phyloP scores from a whole-genome alignment of 1,140 invertebrate genomes.

The Cotesia chilonis region DNA sequence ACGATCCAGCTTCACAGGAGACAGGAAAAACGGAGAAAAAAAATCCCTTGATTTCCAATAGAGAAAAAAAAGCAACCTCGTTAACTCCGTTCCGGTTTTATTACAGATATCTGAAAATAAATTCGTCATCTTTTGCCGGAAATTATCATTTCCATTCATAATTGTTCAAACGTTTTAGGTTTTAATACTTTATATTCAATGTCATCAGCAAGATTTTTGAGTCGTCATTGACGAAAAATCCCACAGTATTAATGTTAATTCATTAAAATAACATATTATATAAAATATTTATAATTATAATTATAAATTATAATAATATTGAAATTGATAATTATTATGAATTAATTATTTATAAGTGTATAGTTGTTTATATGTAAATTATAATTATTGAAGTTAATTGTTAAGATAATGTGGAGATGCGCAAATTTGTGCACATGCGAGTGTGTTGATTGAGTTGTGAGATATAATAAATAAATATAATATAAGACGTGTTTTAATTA shows the following conservation, averaged over 20 bases:
- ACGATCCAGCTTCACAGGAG: neutral
- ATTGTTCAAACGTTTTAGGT: too few species aligned
- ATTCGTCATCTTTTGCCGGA: neutral
- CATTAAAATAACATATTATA: neutral
- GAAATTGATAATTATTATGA: neutral
- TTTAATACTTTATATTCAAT: too few species aligned
- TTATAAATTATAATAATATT: constrained; percentile 18
- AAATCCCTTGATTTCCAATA: too few species aligned
- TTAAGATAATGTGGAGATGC: constrained; percentile 2
- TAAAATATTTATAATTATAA: constrained; percentile 8
- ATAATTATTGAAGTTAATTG: constrained; percentile 13
- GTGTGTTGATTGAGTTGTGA: constrained; percentile 14
- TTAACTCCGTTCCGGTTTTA: neutral
- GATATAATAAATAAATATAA: neutral
- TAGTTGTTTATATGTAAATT: constrained; percentile 41
- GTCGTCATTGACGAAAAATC: neutral
- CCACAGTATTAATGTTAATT: constrained; percentile 1
- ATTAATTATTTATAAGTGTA: constrained; percentile 34
- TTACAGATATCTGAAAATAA: neutral
- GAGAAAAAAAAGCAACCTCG: neutral
- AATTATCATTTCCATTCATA: neutral
- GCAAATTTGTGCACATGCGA: neutral
- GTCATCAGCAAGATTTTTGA: neutral
- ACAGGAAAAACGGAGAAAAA: too few species aligned
- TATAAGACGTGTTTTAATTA: neutral